These are phyloP conservation scores for Peromyscus maniculatus DNA, from an alignment of 2,113 vertebrate genomes.

Conservation along the genomic window DNA sequence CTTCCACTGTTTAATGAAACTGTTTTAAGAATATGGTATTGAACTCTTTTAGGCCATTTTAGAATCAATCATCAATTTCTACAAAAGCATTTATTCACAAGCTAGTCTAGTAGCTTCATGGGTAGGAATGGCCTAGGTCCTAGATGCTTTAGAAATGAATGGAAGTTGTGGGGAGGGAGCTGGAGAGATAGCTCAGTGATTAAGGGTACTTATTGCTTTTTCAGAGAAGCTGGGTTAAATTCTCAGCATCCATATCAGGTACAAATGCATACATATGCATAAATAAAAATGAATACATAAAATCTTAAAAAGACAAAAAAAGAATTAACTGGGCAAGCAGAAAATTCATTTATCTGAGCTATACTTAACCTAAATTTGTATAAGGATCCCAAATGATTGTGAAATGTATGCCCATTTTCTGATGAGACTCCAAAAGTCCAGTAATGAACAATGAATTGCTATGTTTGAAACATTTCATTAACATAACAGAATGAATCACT, in stretches of 20 bases:
- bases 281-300: not conserved
- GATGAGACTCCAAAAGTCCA: conserved; percentile 56
- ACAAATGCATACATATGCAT: not conserved
- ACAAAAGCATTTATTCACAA: conserved; percentile 13
- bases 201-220: not conserved
- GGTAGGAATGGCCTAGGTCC: not conserved
- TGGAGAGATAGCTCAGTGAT: not conserved
- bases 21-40: not conserved
- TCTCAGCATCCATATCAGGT: not conserved
- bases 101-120: not conserved
- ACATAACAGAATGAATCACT: not conserved
- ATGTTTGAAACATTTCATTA: conserved; percentile 40
- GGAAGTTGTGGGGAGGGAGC: not conserved
- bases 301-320: not conserved
- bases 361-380: conserved; percentile 30
- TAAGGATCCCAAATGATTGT: not conserved
- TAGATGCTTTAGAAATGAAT: conserved; percentile 25
- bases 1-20: not conserved
- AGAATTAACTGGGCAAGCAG: not conserved
- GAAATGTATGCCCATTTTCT: conserved; percentile 38
- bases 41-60: not conserved
- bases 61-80: not conserved
- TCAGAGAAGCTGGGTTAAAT: not conserved
- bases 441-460: conserved; percentile 41
- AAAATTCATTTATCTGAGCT: conserved; percentile 40